A percentile compares a stretch with the other conserved stretches of the same genome.
Evolutionary conservation across 2,888 invertebrate genomes (phyloP).

Genomic region (Tetragonisca angustula): DNA sequence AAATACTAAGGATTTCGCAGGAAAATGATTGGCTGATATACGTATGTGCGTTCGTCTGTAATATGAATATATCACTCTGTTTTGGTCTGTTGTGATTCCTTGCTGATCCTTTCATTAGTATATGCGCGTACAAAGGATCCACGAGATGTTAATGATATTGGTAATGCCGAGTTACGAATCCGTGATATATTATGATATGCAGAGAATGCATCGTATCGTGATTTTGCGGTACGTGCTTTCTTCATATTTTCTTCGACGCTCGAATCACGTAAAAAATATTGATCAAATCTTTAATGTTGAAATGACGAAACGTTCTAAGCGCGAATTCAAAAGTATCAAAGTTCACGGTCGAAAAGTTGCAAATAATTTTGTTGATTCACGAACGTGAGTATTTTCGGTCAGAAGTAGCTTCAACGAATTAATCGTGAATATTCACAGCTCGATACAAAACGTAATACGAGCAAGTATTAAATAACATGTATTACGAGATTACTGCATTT

Average conservation of each 20-base stretch:
- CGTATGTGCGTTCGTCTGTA: slow-evolving; percentile 8
- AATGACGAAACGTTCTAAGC: no score
- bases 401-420: no score
- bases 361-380: not conserved
- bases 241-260: not conserved
- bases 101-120: slow-evolving; percentile 6
- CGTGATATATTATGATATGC: no score
- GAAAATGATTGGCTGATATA: not conserved
- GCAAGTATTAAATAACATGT: no score
- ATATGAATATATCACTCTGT: slow-evolving; percentile 7
- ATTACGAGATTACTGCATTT: no score
- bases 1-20: slow-evolving; percentile 7
- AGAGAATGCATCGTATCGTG: not conserved
- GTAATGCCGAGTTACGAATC: not conserved
- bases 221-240: not conserved
- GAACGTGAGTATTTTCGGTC: no score
- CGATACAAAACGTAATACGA: no score
- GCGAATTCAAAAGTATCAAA: no score
- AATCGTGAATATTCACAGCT: no score
- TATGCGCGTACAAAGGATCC: not conserved
- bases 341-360: no score
- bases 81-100: slow-evolving; percentile 18
- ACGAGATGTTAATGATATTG: not conserved
- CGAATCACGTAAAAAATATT: not conserved
- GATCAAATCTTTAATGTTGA: not conserved